Conservation (phyloP, 2,113 vertebrate species). For the Sphyrna mokarran region DNA sequence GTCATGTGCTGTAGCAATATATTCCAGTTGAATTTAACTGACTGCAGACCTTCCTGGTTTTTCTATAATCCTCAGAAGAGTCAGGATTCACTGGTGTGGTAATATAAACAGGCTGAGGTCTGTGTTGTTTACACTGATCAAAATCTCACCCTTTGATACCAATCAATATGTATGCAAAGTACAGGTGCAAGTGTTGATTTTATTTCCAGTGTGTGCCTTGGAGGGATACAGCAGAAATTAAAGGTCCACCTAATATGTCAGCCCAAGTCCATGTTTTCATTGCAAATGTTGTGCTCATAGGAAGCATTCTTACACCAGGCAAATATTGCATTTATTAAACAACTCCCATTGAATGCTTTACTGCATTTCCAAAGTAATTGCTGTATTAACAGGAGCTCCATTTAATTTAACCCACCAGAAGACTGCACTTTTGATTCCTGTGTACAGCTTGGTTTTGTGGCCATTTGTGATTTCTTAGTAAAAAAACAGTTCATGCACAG, state of each 20-base stretch:
- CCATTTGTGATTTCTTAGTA: no score
- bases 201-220: neutral
- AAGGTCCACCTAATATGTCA: neutral
- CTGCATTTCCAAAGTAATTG: neutral
- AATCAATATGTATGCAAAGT: neutral
- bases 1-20: neutral
- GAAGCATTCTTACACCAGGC: neutral
- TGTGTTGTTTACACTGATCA: neutral
- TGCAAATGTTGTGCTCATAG: neutral
- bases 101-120: neutral
- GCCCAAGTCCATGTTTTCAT: neutral
- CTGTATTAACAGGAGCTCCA: neutral
- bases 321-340: neutral
- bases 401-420: neutral
- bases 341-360: neutral
- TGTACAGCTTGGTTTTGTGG: neutral
- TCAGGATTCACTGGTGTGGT: neutral
- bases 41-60: neutral
- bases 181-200: neutral
- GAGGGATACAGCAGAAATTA: neutral
- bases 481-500: neutral
- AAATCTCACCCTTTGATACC: neutral
- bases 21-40: neutral
- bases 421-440: neutral
- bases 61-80: neutral